Conservation (phyloP, 2,113 vertebrate species). For the Laticauda laticaudata region DNA sequence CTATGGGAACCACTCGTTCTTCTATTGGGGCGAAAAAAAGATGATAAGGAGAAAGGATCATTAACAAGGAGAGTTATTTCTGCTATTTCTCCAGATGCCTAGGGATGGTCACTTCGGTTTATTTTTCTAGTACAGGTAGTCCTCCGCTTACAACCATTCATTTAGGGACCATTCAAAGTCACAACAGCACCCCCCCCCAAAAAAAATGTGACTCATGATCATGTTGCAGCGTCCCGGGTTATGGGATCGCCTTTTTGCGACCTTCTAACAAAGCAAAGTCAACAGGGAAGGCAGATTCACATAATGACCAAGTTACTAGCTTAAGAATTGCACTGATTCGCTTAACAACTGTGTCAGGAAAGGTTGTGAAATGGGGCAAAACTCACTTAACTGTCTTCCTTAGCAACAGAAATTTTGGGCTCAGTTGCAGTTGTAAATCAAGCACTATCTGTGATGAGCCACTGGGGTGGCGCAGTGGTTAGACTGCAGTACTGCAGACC, state of each 20-base stretch:
- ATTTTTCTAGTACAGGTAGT: too few species aligned
- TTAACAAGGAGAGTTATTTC: constrained; percentile 1
- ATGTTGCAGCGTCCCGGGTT: neutral
- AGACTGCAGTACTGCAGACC: too few species aligned
- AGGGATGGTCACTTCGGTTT: neutral
- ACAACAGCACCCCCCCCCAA: neutral
- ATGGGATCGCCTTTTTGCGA: neutral
- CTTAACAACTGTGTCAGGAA: neutral
- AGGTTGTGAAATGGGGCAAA: neutral
- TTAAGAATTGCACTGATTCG: neutral
- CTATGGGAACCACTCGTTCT: constrained; percentile 93
- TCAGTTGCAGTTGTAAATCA: neutral
- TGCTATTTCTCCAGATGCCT: neutral
- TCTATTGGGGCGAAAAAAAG: constrained; percentile 74
- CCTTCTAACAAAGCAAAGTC: neutral
- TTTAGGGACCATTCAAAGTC: neutral
- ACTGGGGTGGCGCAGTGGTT: too few species aligned
- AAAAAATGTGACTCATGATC: neutral
- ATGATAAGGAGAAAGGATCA: constrained; percentile 31
- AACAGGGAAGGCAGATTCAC: neutral
- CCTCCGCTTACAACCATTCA: neutral
- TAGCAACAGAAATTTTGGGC: neutral
- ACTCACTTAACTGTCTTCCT: neutral
- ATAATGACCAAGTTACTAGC: neutral
- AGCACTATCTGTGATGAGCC: neutral